Evolutionary conservation across 2,797 vertebrate genomes (phyloP), one percentile per base, ranked within the genome.

Genomic region (Pseudomugil tenellus): DNA sequence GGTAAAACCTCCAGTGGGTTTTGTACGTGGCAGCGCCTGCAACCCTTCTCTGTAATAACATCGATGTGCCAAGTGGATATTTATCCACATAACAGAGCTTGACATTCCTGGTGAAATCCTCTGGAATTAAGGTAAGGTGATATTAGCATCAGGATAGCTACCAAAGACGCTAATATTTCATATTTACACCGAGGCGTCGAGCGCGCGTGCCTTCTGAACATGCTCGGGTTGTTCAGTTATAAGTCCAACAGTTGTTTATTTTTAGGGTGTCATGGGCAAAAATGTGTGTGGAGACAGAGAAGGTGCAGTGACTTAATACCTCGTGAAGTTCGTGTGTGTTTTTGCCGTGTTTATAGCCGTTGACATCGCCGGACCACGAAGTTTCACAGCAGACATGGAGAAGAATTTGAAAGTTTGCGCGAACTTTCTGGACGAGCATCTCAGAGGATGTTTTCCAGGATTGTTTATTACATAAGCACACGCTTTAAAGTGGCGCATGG

Each of bases 21-120:
- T 91, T 87, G 91, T 92, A 94, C 93, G 93, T 94, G 93, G 93
- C 93, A 94, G 72, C 77, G 77, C 25, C 67, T 59, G 32, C 84
- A 67, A 54, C 32, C 70, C 62, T 39, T 43, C 58, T 58, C 75
- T 39, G 53, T 68, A 35, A 23, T 2, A 64, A 78, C 74, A 68
- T 35, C 51, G 29, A 35, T 32, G 64, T 70, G 52, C 54, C 55
- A 19, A 54, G 39, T 16, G 34, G 21, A 11, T 48, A 13, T 7
- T 35, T 3, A 29, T 67, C 34, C 14, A 10, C 46, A 41, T 3
- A 25, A 8, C 14, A 0, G 25, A 17, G 17, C 23, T 64, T 58
- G 58, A 59, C 67, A 28, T 8, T 21, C 1, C 28, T 43, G 1
- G 19, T 1, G 1, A 29, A 19, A 31, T 2, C 2, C 11, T 2